phyloP scores from a whole-genome alignment of 2,888 invertebrate genomes.

The Gastrophysa polygoni region DNA sequence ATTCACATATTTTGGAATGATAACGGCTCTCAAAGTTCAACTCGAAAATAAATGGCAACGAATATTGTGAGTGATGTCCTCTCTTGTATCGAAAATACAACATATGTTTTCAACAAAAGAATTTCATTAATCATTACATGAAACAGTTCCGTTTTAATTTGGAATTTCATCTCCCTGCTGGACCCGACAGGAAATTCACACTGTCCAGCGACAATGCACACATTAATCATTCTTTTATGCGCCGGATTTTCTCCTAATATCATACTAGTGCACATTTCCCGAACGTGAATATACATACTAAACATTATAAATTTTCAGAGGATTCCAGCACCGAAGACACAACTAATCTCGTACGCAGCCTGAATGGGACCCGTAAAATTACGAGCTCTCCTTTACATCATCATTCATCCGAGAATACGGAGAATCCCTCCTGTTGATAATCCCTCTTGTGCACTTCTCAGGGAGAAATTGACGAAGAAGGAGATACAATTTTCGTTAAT shows the following conservation, averaged over 20 bases:
- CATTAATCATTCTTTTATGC: conserved; percentile 6
- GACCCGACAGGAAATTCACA: neutral
- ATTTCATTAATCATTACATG: too few relatives aligned
- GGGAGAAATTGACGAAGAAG: too few relatives aligned
- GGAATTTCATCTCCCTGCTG: too few relatives aligned
- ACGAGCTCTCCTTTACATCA: conserved; percentile 41
- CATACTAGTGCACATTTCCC: neutral
- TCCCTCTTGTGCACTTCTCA: conserved; percentile 16
- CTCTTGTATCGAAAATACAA: too few relatives aligned
- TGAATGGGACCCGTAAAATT: conserved; percentile 39
- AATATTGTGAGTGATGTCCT: too few relatives aligned
- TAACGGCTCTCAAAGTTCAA: too few relatives aligned
- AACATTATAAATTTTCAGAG: conserved; percentile 12
- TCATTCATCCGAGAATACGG: conserved; percentile 39
- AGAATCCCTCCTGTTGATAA: conserved; percentile 28
- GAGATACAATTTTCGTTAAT: too few relatives aligned
- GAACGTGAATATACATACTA: neutral
- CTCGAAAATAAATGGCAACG: too few relatives aligned
- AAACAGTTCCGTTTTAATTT: too few relatives aligned
- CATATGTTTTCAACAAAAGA: too few relatives aligned
- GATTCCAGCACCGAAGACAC: conserved; percentile 24
- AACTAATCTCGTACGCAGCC: conserved; percentile 38
- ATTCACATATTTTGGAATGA: too few relatives aligned
- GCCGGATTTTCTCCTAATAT: conserved; percentile 13
- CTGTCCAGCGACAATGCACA: neutral